These are phyloP conservation scores for Endotricha flammealis DNA, from an alignment of 2,888 invertebrate species.

Conservation along the genomic window DNA sequence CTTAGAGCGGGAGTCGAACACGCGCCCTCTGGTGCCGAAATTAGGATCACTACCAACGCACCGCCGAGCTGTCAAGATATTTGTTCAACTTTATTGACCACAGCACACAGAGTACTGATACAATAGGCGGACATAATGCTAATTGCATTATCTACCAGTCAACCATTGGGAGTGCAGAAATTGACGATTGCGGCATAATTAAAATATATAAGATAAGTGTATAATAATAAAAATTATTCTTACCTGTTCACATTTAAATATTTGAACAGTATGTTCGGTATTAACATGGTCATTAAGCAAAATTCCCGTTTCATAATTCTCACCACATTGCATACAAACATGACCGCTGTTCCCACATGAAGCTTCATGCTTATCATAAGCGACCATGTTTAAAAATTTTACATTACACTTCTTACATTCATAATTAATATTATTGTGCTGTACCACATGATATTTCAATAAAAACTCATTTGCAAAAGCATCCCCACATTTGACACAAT, in stretches of 20 bases:
- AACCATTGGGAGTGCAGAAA: too few relatives aligned
- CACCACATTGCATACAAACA: constrained; percentile 27
- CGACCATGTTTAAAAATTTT: constrained; percentile 4
- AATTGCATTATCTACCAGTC: too few relatives aligned
- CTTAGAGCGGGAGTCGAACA: too few relatives aligned
- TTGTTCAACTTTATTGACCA: too few relatives aligned
- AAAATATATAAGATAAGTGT: too few relatives aligned
- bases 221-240: background rate
- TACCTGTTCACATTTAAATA: constrained; percentile 17
- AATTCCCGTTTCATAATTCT: constrained; percentile 10
- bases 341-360: background rate
- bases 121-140: too few relatives aligned
- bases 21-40: too few relatives aligned
- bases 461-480: constrained; percentile 10
- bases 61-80: too few relatives aligned
- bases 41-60: too few relatives aligned
- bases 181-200: too few relatives aligned
- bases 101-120: too few relatives aligned
- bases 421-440: background rate
- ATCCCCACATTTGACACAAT: constrained; percentile 27
- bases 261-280: constrained; percentile 14
- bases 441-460: constrained; percentile 23
- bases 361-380: constrained; percentile 2
- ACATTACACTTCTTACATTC: constrained; percentile 11
- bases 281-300: constrained; percentile 22